Percentiles rank a stretch among this genome's conserved stretches.
Conservation (phyloP, 2,797 vertebrate species). For the Pachyuromys duprasi region DNA sequence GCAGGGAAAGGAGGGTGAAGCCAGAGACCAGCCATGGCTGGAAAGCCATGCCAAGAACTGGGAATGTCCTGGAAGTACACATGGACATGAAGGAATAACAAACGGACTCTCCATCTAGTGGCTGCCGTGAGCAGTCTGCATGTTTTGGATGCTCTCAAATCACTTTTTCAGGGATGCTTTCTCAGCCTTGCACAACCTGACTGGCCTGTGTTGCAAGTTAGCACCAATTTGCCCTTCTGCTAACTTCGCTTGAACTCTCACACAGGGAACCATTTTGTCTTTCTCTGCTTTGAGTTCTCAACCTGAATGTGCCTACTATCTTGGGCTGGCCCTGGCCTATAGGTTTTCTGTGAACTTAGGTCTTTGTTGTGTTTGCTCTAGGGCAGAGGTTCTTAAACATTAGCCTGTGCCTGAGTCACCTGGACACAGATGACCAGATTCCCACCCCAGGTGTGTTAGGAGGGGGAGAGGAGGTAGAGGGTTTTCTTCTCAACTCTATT, state of each 20-base stretch:
- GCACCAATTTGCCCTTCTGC: too few species aligned
- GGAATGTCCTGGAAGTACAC: neutral
- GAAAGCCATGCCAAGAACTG: neutral
- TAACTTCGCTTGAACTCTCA: neutral
- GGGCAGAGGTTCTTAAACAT: neutral
- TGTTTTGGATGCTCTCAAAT: neutral
- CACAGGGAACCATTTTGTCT: neutral
- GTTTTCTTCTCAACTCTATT: neutral
- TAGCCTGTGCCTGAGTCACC: neutral
- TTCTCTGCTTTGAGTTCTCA: neutral
- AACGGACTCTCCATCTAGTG: neutral
- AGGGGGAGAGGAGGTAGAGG: neutral
- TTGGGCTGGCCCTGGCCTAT: neutral
- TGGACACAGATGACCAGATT: neutral
- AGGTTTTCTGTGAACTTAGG: neutral
- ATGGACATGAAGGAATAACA: neutral
- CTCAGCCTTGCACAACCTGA: neutral
- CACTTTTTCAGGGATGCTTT: neutral
- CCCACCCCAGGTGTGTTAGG: neutral
- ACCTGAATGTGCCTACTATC: neutral
- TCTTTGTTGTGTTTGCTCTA: neutral
- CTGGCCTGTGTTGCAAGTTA: neutral
- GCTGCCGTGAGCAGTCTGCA: neutral
- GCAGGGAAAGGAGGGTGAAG: neutral
- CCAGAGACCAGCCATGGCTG: neutral